Base-by-base conservation (phyloP, 2,797 vertebrate species). In the Lutjanus campechanus region DNA sequence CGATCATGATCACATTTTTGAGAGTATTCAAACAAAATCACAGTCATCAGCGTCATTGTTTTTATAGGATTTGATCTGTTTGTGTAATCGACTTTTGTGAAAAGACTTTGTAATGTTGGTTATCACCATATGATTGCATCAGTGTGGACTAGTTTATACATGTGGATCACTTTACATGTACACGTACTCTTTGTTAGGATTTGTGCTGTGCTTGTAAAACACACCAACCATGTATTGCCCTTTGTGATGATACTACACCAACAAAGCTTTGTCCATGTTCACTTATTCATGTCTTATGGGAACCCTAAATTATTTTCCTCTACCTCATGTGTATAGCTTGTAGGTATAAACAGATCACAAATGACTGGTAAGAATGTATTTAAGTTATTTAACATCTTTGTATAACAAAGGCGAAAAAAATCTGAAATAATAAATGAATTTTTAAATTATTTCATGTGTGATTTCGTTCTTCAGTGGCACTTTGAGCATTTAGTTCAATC, bases 331-430 rank as follows among this genome's bases (percentile, higher is more conserved):
- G 97, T 98, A 97, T 96, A 99, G 97, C 95, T 96, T 97, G 96
- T 98, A 97, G 97, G 96, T 96, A 96, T 97, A 97, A 97, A 97
- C 97, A 96, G 97, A 98, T 98, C 96, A 96, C 96, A 96, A 97
- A 97, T 97, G 97, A 98, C 97, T 98, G 97, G 97, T 97, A 97
- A 98, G 98, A 99, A 99, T 98, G 97, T 99, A 99, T 99, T 99
- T 98, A 98, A 98, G 96, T 98, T 99, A 99, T 99, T 99, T 99
- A 99, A 99, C 95, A 96, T 97, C 97, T 98, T 98, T 98, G 98
- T 99, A 97, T 98, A 98, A 98, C 97, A 97, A 97, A 98, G 97
- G 95, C 95, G 95, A 96, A 96, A 89, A 96, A 97, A 96, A 97
- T 97, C 96, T 95, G 93, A 97, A 98, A 97, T 97, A 98, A 97